Conservation (phyloP, 2,888 invertebrate genomes). For the Strigamia crassipes region DNA sequence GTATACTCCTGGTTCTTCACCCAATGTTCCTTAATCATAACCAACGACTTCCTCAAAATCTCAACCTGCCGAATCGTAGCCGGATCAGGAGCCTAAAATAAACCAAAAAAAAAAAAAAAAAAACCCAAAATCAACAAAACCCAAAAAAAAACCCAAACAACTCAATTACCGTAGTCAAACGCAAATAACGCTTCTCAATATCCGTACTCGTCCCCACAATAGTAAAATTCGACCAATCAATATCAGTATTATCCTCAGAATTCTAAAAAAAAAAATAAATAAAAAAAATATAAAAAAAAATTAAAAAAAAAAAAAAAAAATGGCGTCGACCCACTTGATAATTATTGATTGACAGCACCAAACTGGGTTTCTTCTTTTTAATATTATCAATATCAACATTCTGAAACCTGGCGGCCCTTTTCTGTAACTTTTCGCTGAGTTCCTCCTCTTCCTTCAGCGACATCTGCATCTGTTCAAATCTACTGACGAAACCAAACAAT, state of each 20-base stretch:
- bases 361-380: conserved; percentile 48
- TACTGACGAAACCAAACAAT: not conserved
- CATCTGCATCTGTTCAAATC: conserved; percentile 50
- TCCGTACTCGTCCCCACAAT: conserved; percentile 93
- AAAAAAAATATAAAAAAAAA: not conserved
- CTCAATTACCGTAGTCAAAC: conserved; percentile 75
- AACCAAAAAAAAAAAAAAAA: no score
- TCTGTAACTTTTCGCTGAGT: conserved; percentile 74
- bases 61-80: conserved; percentile 87
- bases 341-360: conserved; percentile 55
- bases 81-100: conserved; percentile 87
- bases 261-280: conserved; percentile 5
- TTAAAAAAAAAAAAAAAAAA: no score
- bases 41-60: conserved; percentile 81
- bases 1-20: conserved; percentile 87
- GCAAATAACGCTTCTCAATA: conserved; percentile 93
- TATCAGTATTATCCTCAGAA: conserved; percentile 59
- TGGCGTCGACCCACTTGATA: conserved; percentile 37
- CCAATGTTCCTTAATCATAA: conserved; percentile 91
- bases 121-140: no score
- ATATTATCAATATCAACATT: conserved; percentile 54
- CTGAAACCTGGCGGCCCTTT: conserved; percentile 84
- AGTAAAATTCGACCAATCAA: conserved; percentile 84
- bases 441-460: conserved; percentile 52
- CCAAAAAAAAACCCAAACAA: no score